These are phyloP conservation scores for Gadus macrocephalus DNA, from an alignment of 2,113 vertebrate species.

Conservation along the genomic window DNA sequence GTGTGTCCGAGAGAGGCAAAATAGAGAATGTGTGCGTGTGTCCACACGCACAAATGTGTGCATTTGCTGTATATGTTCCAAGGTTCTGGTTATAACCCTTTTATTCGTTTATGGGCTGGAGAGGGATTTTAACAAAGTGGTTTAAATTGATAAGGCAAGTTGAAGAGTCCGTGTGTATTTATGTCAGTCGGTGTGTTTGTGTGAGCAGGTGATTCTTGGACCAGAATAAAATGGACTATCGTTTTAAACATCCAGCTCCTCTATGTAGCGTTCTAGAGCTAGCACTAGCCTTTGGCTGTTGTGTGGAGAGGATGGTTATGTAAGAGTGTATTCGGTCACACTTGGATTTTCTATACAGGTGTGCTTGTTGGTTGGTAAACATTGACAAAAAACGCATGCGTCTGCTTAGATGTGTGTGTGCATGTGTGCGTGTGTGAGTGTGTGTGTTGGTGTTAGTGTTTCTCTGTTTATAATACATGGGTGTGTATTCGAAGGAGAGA, in stretches of 20 bases:
- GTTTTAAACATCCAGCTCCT: slow-evolving; percentile 30
- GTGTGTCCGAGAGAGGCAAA: not conserved
- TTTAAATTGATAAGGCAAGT: no score
- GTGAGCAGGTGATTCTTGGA: slow-evolving; percentile 44
- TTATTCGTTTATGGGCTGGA: slow-evolving; percentile 25
- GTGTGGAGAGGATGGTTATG: not conserved
- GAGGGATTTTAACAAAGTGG: slow-evolving; percentile 22
- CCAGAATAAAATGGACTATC: slow-evolving; percentile 40
- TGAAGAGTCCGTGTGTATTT: slow-evolving; percentile 9
- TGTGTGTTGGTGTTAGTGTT: not conserved
- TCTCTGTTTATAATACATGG: not conserved
- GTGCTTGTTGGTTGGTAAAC: not conserved
- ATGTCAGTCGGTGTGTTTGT: not conserved
- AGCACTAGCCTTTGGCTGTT: not conserved
- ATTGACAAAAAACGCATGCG: not conserved
- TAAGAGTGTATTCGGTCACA: not conserved
- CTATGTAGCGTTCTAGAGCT: not conserved
- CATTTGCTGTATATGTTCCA: not conserved
- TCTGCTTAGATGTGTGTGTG: slow-evolving; percentile 3
- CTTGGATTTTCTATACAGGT: not conserved
- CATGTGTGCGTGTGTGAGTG: not conserved
- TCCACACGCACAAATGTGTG: not conserved
- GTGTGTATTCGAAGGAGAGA: slow-evolving; percentile 21
- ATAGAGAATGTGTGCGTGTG: slow-evolving; percentile 3
- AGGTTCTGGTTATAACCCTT: slow-evolving; percentile 31